A percentile compares a stretch with the other conserved stretches of the same genome.
Evolutionary conservation across 2,797 vertebrate species (phyloP).

Genomic region (Semotilus atromaculatus): DNA sequence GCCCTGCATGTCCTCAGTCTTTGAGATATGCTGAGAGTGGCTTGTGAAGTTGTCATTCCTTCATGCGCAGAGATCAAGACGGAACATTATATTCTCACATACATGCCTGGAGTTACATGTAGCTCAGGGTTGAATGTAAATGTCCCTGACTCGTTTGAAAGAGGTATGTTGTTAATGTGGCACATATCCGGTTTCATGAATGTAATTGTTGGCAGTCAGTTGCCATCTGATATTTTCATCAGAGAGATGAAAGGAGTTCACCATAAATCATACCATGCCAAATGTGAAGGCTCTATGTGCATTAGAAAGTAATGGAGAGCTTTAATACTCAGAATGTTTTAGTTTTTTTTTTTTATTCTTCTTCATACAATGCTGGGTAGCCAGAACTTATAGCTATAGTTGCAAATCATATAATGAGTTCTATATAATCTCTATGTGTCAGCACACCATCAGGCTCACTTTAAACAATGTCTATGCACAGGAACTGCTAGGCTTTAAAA

Average conservation of each 20-base stretch:
- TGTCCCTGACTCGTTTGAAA: conserved; percentile 25
- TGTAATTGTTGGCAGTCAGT: conserved; percentile 45
- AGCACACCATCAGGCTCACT: conserved; percentile 13
- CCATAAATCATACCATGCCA: not conserved
- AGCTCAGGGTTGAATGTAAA: conserved; percentile 35
- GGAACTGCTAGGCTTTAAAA: conserved; percentile 28
- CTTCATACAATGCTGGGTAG: not conserved
- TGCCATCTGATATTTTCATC: conserved; percentile 45
- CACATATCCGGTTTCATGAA: conserved; percentile 50
- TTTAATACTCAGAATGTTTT: not conserved
- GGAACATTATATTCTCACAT: conserved; percentile 25
- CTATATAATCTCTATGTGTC: not conserved
- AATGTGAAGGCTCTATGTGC: conserved; percentile 4
- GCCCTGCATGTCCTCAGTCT: not conserved
- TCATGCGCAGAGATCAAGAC: conserved; percentile 6
- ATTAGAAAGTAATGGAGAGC: not conserved
- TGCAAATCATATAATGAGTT: not conserved
- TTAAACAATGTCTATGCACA: conserved; percentile 39
- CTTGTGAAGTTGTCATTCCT: not conserved
- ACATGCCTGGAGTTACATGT: conserved; percentile 28
- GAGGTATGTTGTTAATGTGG: conserved; percentile 27
- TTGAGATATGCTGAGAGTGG: not conserved
- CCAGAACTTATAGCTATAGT: not conserved
- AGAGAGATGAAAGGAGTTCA: conserved; percentile 21
- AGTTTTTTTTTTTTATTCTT: not conserved